Conservation (phyloP, 2,113 vertebrate genomes). For the Dunckerocampus dactyliophorus region DNA sequence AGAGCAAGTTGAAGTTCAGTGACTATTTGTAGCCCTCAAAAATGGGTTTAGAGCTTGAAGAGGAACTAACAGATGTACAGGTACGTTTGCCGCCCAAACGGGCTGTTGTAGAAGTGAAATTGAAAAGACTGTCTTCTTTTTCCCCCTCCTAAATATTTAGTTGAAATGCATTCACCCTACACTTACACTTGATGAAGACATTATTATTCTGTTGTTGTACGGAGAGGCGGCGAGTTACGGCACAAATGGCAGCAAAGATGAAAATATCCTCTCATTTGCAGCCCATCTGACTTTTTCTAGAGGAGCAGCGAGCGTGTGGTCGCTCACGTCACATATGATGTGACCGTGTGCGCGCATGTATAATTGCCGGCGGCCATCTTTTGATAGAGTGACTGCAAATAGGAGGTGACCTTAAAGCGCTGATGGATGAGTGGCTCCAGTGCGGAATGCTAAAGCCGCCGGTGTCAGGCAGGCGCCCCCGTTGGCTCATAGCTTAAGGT, state of each 20-base stretch:
- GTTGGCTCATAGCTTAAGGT: slow-evolving; percentile 71
- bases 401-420: slow-evolving; percentile 73
- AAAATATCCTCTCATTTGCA: slow-evolving; percentile 12
- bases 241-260: slow-evolving; percentile 2
- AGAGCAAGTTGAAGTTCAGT: too few species aligned
- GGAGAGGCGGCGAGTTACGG: not conserved
- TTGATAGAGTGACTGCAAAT: slow-evolving; percentile 70
- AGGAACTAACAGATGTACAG: too few species aligned
- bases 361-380: slow-evolving; percentile 26
- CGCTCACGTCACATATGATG: not conserved
- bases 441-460: slow-evolving; percentile 63
- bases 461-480: slow-evolving; percentile 35
- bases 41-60: too few species aligned
- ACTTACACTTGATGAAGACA: not conserved
- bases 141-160: not conserved
- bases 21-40: too few species aligned
- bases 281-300: not conserved
- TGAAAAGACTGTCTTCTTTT: not conserved
- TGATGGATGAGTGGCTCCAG: slow-evolving; percentile 66
- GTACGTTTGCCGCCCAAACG: too few species aligned
- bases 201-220: slow-evolving; percentile 1
- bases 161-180: not conserved
- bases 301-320: not conserved
- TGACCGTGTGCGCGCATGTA: not conserved
- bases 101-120: not conserved